A percentile compares a stretch with the other conserved stretches of the same genome.
phyloP scores from a whole-genome alignment of 64 coral and sea anemone species.

The Acropora tenuis region DNA sequence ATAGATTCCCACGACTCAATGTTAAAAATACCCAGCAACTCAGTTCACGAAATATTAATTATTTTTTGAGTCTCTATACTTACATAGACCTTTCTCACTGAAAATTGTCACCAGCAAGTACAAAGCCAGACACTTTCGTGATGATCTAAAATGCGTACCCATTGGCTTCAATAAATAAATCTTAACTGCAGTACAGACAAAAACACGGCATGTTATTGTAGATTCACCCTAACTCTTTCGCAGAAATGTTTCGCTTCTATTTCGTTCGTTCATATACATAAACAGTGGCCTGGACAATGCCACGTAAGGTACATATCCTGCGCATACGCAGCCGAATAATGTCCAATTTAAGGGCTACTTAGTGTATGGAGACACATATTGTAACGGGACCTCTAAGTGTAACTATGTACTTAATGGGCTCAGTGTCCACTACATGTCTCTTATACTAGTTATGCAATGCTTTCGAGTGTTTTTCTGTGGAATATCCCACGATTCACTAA shows the following conservation, averaged over 20 bases:
- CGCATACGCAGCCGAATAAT: not conserved
- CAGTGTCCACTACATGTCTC: no score
- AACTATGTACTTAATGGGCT: no score
- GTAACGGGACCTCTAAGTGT: no score
- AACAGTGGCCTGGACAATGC: constrained; percentile 12
- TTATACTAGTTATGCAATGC: no score
- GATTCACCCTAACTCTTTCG: not conserved
- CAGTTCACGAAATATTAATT: no score
- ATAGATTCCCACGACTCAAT: no score
- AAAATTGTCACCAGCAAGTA: constrained; percentile 13
- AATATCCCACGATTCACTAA: no score
- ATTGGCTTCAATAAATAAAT: constrained; percentile 4
- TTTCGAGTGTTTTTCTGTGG: no score
- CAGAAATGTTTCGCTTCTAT: constrained; percentile 3
- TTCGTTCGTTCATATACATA: not conserved
- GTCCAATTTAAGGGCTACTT: no score
- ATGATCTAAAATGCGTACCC: not conserved
- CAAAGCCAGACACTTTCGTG: not conserved
- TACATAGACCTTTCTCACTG: not conserved
- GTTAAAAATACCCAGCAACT: no score
- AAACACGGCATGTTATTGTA: not conserved
- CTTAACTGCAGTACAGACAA: not conserved
- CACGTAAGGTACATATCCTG: constrained; percentile 17
- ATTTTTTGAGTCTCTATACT: not conserved
- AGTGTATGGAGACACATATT: no score